phyloP scores from a whole-genome alignment of 2,797 vertebrate species.

The Trematomus bernacchii region DNA sequence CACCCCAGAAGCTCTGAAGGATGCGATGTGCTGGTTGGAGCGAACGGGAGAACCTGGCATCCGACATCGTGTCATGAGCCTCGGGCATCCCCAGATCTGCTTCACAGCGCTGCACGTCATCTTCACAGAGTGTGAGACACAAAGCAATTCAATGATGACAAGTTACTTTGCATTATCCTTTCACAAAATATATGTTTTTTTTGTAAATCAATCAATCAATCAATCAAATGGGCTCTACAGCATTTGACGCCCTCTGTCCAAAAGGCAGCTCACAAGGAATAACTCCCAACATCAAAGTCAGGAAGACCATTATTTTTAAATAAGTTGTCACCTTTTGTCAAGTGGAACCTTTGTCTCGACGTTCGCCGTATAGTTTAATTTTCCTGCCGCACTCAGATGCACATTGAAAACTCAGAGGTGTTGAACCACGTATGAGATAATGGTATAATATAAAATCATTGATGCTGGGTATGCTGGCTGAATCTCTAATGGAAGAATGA shows the following conservation, averaged over 20 bases:
- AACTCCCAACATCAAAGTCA: background rate
- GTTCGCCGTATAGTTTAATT: constrained; percentile 39
- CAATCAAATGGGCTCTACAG: no score
- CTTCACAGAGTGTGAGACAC: constrained; percentile 89
- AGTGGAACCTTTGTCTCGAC: constrained; percentile 33
- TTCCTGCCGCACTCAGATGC: constrained; percentile 32
- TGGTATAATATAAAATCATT: constrained; percentile 28
- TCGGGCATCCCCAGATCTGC: constrained; percentile 51
- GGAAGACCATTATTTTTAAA: constrained; percentile 50
- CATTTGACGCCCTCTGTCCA: no score
- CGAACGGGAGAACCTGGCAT: constrained; percentile 72
- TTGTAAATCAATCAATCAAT: no score
- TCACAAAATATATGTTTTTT: no score
- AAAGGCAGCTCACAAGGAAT: no score
- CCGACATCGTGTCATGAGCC: constrained; percentile 32
- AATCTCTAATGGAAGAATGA: constrained; percentile 61
- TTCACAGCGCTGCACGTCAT: constrained; percentile 77
- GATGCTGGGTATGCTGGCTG: constrained; percentile 30
- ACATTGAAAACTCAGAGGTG: constrained; percentile 58
- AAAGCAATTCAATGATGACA: background rate
- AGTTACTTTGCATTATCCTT: background rate
- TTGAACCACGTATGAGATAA: constrained; percentile 45
- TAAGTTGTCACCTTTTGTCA: constrained; percentile 57
- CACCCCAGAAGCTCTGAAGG: constrained; percentile 53
- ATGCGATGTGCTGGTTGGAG: constrained; percentile 85